Conservation (phyloP, 37 sponge, comb jelly and placozoan genomes). For the Hormiphora californensis region DNA sequence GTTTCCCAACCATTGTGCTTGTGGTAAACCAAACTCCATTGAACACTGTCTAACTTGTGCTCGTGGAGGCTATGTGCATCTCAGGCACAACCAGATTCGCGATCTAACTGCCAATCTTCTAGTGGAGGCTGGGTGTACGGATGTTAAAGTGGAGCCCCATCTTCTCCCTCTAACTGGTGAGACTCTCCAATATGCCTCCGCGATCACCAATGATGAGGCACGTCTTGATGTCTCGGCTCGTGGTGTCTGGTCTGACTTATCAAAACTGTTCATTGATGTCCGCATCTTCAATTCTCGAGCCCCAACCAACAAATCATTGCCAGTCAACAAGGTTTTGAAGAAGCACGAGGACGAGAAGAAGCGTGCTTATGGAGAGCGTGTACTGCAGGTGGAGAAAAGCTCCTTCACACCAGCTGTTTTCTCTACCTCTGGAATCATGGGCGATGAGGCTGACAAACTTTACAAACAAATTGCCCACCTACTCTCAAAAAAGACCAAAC, state of each 20-base stretch:
- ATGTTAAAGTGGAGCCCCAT: neutral
- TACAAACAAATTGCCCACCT: too few relatives aligned
- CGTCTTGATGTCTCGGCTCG: neutral
- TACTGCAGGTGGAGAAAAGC: too few relatives aligned
- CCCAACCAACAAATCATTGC: too few relatives aligned
- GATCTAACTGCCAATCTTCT: neutral
- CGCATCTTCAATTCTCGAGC: too few relatives aligned
- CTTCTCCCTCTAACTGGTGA: neutral
- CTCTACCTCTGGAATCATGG: too few relatives aligned
- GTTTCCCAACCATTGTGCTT: neutral
- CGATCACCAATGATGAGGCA: neutral
- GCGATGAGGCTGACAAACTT: too few relatives aligned
- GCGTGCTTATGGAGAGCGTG: too few relatives aligned
- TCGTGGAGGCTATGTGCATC: neutral
- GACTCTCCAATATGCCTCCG: neutral
- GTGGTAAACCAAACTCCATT: neutral
- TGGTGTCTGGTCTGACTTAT: neutral
- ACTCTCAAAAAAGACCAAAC: too few relatives aligned
- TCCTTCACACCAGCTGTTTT: too few relatives aligned
- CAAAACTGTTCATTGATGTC: too few relatives aligned
- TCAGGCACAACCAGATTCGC: neutral
- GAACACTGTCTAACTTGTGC: neutral
- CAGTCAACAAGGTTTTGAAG: too few relatives aligned
- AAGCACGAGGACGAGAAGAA: too few relatives aligned
- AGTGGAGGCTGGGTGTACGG: neutral